Percentiles rank a stretch among this genome's conserved stretches.
Conservation (phyloP, 2,888 invertebrate species). For the Eueremaeus valkanovi region DNA sequence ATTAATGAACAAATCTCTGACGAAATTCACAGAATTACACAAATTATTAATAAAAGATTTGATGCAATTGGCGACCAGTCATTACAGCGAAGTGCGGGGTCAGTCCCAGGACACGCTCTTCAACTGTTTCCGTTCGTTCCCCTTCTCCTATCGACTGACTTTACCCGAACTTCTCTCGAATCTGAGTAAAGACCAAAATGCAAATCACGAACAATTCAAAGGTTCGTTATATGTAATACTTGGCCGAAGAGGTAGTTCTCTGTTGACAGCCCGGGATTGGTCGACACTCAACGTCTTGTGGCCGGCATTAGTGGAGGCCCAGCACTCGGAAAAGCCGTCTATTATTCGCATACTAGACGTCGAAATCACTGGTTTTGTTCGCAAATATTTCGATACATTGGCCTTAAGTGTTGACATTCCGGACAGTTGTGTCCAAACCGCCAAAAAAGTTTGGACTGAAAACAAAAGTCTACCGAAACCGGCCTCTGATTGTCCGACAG, state of each 20-base stretch:
- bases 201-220: constrained; percentile 67
- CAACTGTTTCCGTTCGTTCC: constrained; percentile 62
- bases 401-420: constrained; percentile 44
- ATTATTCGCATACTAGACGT: constrained; percentile 59
- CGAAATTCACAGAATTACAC: constrained; percentile 61
- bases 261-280: constrained; percentile 73
- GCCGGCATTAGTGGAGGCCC: constrained; percentile 71
- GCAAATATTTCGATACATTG: constrained; percentile 48
- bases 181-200: constrained; percentile 57
- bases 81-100: constrained; percentile 66
- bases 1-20: constrained; percentile 51
- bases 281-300: constrained; percentile 65
- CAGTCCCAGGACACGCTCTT: constrained; percentile 65
- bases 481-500: constrained; percentile 33
- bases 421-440: constrained; percentile 6
- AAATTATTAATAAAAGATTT: constrained; percentile 61
- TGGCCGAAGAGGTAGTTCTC: constrained; percentile 62
- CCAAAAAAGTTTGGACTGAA: constrained; percentile 25
- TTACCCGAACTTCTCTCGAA: constrained; percentile 63
- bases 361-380: constrained; percentile 49
- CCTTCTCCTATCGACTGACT: constrained; percentile 66
- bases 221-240: constrained; percentile 73
- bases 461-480: constrained; percentile 31
- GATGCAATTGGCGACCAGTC: constrained; percentile 62
- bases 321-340: constrained; percentile 78